phyloP scores from a whole-genome alignment of 2,888 invertebrate genomes.

The Cactoblastis cactorum region DNA sequence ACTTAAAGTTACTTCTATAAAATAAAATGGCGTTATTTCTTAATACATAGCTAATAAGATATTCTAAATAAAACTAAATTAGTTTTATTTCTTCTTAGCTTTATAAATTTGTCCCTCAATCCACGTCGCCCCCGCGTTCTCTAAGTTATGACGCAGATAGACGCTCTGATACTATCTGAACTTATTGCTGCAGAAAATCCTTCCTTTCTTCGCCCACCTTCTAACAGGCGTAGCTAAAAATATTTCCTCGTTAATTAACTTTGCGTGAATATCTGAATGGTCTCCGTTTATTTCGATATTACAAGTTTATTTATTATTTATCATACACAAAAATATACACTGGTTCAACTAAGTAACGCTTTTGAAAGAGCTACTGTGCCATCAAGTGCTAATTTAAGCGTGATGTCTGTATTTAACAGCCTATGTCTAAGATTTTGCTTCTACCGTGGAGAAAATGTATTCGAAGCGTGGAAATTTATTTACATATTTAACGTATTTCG shows the following conservation, averaged over 20 bases:
- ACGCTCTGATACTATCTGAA: background rate
- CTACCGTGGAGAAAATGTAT: background rate
- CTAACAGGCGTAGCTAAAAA: background rate
- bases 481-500: conserved; percentile 20
- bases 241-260: too few species aligned
- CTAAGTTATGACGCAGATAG: background rate
- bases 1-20: too few species aligned
- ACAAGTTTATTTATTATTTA: too few species aligned
- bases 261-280: too few species aligned
- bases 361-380: too few species aligned
- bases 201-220: conserved; percentile 6
- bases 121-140: background rate
- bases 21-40: too few species aligned
- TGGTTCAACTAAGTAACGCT: too few species aligned
- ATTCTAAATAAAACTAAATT: background rate
- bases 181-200: background rate
- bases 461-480: conserved; percentile 10
- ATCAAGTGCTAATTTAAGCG: too few species aligned
- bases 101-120: background rate
- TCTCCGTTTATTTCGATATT: too few species aligned
- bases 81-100: background rate
- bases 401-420: too few species aligned
- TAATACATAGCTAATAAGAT: background rate
- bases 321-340: too few species aligned
- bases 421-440: too few species aligned